Conservation (phyloP, 2,113 vertebrate species). For the Jaculus jaculus region DNA sequence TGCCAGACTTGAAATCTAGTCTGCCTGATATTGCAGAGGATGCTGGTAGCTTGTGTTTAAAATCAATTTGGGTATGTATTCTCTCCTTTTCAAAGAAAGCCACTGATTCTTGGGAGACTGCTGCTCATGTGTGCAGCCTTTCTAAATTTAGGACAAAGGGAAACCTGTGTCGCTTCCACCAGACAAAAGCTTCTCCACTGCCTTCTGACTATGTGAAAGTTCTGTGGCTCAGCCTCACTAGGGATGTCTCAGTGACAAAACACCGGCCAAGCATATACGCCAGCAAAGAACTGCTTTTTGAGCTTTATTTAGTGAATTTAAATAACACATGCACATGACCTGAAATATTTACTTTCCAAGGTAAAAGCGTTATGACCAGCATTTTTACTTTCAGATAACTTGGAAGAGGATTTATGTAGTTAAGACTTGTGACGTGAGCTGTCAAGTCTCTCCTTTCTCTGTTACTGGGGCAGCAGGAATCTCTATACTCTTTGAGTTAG, state of each 20-base stretch:
- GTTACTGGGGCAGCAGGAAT: slow-evolving; percentile 58
- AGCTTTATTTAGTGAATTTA: neutral
- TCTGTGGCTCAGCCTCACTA: neutral
- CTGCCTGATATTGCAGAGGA: neutral
- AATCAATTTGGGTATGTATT: neutral
- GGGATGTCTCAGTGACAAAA: neutral
- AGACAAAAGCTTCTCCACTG: slow-evolving; percentile 57
- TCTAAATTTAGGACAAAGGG: neutral
- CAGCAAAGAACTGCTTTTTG: slow-evolving; percentile 33
- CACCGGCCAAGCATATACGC: neutral
- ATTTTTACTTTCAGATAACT: slow-evolving; percentile 34
- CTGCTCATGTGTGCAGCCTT: neutral
- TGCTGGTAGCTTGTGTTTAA: neutral
- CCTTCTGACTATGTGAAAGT: slow-evolving; percentile 48
- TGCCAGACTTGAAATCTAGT: neutral
- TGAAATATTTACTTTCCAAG: slow-evolving; percentile 18
- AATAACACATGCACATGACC: neutral
- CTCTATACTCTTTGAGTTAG: slow-evolving; percentile 79
- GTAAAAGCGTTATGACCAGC: slow-evolving; percentile 62
- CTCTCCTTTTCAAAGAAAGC: neutral
- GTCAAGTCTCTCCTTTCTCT: slow-evolving; percentile 46
- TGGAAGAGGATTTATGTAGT: slow-evolving; percentile 43
- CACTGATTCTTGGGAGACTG: neutral
- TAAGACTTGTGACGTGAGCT: slow-evolving; percentile 46
- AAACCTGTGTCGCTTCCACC: neutral